phyloP scores from a whole-genome alignment of 2,797 vertebrate species.

The Poecilia wingei region DNA sequence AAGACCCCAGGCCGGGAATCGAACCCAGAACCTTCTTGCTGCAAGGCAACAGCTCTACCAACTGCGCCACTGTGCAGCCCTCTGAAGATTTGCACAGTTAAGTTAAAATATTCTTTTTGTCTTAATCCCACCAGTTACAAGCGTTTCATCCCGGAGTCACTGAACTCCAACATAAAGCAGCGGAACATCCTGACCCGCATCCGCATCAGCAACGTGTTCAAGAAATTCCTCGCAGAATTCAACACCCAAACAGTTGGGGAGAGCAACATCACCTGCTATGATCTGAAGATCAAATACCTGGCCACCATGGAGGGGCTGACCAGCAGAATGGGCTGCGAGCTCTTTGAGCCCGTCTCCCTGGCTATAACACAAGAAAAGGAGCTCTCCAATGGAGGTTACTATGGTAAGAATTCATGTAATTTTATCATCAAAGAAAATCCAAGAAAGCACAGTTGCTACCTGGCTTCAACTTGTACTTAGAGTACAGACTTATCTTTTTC shows the following conservation, averaged over 20 bases:
- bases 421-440: background rate
- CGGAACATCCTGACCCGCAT: slow-evolving; percentile 93
- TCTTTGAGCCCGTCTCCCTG: slow-evolving; percentile 82
- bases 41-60: too few species aligned
- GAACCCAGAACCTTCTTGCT: too few species aligned
- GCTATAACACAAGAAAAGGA: slow-evolving; percentile 88
- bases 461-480: background rate
- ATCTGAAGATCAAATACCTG: slow-evolving; percentile 97
- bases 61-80: too few species aligned
- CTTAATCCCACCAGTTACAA: slow-evolving; percentile 85
- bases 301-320: slow-evolving; percentile 94
- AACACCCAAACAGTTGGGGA: slow-evolving; percentile 92
- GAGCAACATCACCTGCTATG: slow-evolving; percentile 89
- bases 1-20: too few species aligned
- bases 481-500: background rate
- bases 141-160: slow-evolving; percentile 90
- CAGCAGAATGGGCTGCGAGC: slow-evolving; percentile 87
- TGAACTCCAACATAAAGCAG: slow-evolving; percentile 92
- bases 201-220: slow-evolving; percentile 97
- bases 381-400: slow-evolving; percentile 61
- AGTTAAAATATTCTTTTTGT: background rate
- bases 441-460: background rate
- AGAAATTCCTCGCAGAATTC: slow-evolving; percentile 96
- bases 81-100: background rate
- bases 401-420: slow-evolving; percentile 47